Conservation (phyloP, 2,797 vertebrate species). For the Cryptoblepharus egeriae region DNA sequence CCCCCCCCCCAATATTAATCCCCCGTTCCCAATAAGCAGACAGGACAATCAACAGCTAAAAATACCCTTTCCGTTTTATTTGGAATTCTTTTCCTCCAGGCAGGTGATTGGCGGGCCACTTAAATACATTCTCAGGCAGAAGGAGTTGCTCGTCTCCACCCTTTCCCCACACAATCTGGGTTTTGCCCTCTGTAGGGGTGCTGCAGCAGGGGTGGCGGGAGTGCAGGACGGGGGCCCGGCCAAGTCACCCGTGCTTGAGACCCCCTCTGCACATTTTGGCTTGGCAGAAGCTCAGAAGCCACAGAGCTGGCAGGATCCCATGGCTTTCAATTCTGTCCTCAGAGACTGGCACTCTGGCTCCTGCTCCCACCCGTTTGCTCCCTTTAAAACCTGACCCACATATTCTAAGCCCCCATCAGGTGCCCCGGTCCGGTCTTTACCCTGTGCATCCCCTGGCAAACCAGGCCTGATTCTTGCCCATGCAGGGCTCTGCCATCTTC, state of each 20-base stretch:
- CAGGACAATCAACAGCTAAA: constrained; percentile 56
- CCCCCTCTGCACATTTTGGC: background rate
- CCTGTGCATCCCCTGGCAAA: background rate
- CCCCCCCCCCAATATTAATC: fast-evolving
- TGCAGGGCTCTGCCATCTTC: no score
- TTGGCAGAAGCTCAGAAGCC: no score
- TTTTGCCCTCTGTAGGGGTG: background rate
- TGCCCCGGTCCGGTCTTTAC: no score
- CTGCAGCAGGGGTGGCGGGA: background rate
- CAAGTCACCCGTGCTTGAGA: background rate
- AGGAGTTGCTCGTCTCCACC: constrained; percentile 17
- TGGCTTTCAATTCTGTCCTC: background rate
- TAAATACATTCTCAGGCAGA: constrained; percentile 71
- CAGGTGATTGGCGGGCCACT: constrained; percentile 59
- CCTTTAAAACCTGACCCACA: background rate
- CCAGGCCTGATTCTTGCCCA: fast-evolving
- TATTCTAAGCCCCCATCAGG: fast-evolving
- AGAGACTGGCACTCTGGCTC: fast-evolving
- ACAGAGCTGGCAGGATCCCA: background rate
- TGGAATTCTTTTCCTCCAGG: constrained; percentile 66
- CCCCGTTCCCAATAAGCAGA: background rate
- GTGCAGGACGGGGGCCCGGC: background rate
- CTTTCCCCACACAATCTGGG: background rate
- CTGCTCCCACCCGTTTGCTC: background rate
- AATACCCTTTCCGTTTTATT: constrained; percentile 76